phyloP scores from a whole-genome alignment of 2,113 vertebrate genomes.

The Chamaea fasciata region DNA sequence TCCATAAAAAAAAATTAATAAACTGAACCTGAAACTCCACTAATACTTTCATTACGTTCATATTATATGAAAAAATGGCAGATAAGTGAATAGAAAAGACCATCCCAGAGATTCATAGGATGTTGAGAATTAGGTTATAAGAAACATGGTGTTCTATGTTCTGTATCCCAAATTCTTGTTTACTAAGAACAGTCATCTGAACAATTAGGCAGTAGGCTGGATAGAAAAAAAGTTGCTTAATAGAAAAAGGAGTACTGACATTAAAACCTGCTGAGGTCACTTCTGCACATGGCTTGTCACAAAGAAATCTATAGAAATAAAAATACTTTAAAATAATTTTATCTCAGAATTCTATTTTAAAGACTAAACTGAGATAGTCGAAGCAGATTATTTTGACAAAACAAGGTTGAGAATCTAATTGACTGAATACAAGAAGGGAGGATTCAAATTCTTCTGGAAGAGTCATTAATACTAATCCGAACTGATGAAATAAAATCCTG shows the following conservation, averaged over 20 bases:
- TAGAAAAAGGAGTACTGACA: neutral
- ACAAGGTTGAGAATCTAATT: neutral
- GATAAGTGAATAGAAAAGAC: neutral
- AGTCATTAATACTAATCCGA: conserved; percentile 17
- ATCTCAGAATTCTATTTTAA: neutral
- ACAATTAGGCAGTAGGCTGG: neutral
- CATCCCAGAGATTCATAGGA: neutral
- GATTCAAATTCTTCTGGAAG: conserved; percentile 17
- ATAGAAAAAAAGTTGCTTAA: neutral
- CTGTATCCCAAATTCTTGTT: neutral
- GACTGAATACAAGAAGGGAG: neutral
- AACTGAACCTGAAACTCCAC: neutral
- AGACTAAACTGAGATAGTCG: neutral
- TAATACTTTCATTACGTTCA: neutral
- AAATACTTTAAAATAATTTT: neutral
- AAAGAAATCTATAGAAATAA: neutral
- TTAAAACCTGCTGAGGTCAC: neutral
- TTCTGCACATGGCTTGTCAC: neutral
- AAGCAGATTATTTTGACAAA: neutral
- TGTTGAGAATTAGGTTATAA: neutral
- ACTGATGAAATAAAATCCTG: conserved; percentile 9
- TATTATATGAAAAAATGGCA: neutral
- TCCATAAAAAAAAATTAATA: neutral
- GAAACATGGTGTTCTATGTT: neutral
- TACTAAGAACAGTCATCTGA: neutral